Conservation (phyloP, 2,888 invertebrate species). For the Ophion ventricosus region DNA sequence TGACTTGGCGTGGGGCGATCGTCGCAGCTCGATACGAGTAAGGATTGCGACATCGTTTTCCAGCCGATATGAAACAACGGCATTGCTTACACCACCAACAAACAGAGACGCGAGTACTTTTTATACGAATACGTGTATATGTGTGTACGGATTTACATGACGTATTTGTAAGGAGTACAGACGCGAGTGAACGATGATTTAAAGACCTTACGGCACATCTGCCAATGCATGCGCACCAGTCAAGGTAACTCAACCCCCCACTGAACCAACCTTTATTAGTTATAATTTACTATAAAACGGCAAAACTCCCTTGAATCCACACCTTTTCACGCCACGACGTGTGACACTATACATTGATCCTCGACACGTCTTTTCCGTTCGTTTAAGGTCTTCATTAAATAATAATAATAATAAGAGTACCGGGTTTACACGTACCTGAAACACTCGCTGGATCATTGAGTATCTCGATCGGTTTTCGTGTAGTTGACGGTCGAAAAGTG, state of each 20-base stretch:
- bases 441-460: neutral
- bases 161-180: slow-evolving; percentile 24
- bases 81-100: slow-evolving; percentile 38
- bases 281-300: slow-evolving; percentile 83
- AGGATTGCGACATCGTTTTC: slow-evolving; percentile 64
- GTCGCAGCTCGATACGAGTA: slow-evolving; percentile 32
- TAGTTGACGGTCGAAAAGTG: slow-evolving; percentile 50
- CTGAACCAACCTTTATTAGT: slow-evolving; percentile 77
- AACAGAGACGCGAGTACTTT: slow-evolving; percentile 10
- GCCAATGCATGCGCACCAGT: slow-evolving; percentile 83
- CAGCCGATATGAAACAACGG: slow-evolving; percentile 62
- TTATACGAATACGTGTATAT: neutral
- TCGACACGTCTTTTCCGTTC: slow-evolving; percentile 2
- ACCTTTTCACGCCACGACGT: slow-evolving; percentile 75
- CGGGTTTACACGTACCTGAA: neutral
- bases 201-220: slow-evolving; percentile 81
- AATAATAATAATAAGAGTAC: slow-evolving; percentile 3
- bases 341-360: slow-evolving; percentile 52
- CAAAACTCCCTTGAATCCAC: slow-evolving; percentile 79
- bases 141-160: slow-evolving; percentile 1
- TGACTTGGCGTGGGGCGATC: slow-evolving; percentile 31
- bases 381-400: slow-evolving; percentile 1
- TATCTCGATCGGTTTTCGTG: slow-evolving; percentile 34
- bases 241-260: slow-evolving; percentile 79
- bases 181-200: slow-evolving; percentile 75